Conservation (phyloP, 2,888 invertebrate species). For the Thymelicus sylvestris region DNA sequence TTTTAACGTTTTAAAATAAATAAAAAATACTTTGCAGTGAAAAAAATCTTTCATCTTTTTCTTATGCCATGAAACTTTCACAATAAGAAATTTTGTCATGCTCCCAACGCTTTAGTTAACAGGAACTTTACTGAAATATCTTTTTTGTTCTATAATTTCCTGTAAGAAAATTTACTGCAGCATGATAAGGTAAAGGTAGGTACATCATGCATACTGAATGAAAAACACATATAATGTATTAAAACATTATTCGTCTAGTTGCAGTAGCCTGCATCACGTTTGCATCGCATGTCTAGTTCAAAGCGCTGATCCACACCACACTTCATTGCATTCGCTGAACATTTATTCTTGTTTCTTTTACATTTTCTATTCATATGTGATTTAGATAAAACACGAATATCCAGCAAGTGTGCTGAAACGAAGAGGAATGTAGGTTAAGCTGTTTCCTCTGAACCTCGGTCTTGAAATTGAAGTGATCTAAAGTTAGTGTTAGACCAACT, state of each 20-base stretch:
- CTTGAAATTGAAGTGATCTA: constrained; percentile 26
- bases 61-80: too few species aligned
- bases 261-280: constrained; percentile 1
- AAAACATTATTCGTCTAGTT: background rate
- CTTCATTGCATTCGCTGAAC: constrained; percentile 14
- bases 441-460: constrained; percentile 24
- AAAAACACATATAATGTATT: background rate
- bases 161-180: too few species aligned
- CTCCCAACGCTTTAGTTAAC: too few species aligned
- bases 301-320: constrained; percentile 11
- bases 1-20: too few species aligned
- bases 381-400: constrained; percentile 37
- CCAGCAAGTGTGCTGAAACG: constrained; percentile 22
- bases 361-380: constrained; percentile 27
- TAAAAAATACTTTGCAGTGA: too few species aligned
- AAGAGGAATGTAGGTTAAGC: constrained; percentile 33
- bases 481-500: constrained; percentile 17
- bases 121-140: too few species aligned
- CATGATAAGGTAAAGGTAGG: too few species aligned
- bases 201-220: background rate
- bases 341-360: constrained; percentile 25
- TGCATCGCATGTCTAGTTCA: constrained; percentile 17
- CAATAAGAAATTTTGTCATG: too few species aligned
- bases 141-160: too few species aligned
- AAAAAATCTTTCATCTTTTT: too few species aligned